Percentiles rank a stretch among this genome's conserved stretches.
Evolutionary conservation across 2,113 vertebrate species (phyloP).

Genomic region (Polyodon spathula): DNA sequence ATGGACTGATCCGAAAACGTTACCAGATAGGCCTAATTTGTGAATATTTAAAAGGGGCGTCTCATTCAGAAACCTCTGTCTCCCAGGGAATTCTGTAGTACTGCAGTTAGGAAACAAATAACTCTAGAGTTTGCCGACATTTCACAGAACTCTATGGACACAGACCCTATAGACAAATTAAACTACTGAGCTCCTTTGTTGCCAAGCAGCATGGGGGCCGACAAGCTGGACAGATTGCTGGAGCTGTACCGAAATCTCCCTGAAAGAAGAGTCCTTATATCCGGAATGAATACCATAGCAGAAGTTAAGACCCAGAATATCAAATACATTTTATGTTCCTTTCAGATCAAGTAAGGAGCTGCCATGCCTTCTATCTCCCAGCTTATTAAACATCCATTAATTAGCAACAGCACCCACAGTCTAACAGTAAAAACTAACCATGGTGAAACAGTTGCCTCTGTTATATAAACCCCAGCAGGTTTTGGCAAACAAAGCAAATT

Average conservation of each 20-base stretch:
- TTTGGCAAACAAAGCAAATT: no score
- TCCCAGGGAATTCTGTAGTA: no score
- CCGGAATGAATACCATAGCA: no score
- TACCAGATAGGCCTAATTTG: no score
- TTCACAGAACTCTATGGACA: background rate
- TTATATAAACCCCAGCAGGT: no score
- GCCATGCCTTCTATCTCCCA: constrained; percentile 4
- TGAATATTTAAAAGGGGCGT: no score
- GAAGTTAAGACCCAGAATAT: no score
- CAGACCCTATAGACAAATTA: background rate
- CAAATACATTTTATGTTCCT: no score
- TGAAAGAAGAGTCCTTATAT: no score
- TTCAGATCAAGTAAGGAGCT: no score
- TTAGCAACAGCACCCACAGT: background rate
- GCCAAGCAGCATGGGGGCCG: background rate
- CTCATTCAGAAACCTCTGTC: no score
- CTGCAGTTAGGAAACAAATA: background rate
- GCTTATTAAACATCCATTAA: background rate
- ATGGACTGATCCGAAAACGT: no score
- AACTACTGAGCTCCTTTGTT: background rate
- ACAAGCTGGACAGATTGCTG: background rate
- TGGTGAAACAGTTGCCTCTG: background rate
- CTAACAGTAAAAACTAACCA: background rate
- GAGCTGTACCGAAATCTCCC: background rate
- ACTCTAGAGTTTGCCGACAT: background rate